Evolutionary conservation across 2,113 vertebrate species (phyloP).

Genomic region (Ictalurus punctatus): DNA sequence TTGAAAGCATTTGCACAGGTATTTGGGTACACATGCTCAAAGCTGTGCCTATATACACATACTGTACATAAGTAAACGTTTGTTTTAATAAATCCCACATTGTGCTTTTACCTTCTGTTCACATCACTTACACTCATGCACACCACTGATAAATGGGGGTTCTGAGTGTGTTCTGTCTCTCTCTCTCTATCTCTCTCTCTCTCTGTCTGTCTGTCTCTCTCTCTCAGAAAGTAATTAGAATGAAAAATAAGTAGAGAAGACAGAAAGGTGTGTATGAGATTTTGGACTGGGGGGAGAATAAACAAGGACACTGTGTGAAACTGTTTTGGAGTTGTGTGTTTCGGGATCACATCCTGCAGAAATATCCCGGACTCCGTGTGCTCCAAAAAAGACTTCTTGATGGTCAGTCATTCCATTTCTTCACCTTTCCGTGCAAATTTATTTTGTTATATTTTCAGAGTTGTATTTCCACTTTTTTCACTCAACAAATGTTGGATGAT

Average conservation of each 20-base stretch:
- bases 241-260: constrained; percentile 35
- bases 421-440: no score
- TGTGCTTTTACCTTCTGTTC: no score
- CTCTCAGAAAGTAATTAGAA: constrained; percentile 53
- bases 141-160: background rate
- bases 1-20: background rate
- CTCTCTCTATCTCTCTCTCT: background rate
- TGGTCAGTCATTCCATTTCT: constrained; percentile 55
- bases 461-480: background rate
- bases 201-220: background rate
- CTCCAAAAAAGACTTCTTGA: constrained; percentile 61
- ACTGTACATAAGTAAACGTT: background rate
- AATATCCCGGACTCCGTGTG: constrained; percentile 56
- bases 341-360: background rate
- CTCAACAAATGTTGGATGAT: background rate
- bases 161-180: background rate
- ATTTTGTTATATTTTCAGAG: background rate
- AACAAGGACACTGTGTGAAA: constrained; percentile 36
- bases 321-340: constrained; percentile 60
- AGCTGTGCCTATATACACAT: background rate
- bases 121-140: background rate
- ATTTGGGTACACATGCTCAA: background rate
- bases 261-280: constrained; percentile 56
- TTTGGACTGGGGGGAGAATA: constrained; percentile 64
- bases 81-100: no score